Conservation (phyloP, 2,797 vertebrate genomes). For the Hippoglossus hippoglossus region DNA sequence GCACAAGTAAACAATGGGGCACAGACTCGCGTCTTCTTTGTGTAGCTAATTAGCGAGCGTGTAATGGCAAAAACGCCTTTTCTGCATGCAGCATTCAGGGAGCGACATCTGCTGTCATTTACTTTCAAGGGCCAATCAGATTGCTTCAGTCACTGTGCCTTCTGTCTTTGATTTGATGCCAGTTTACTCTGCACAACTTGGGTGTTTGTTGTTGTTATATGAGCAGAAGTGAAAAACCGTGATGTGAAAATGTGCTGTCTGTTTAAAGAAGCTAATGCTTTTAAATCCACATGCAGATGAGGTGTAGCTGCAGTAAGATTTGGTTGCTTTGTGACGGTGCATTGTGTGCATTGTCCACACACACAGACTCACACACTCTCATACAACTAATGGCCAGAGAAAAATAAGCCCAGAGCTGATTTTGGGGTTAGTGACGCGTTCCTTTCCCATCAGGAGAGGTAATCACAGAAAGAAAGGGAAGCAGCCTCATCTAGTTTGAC, state of each 20-base stretch:
- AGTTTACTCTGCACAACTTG: constrained; percentile 30
- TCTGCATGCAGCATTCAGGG: constrained; percentile 31
- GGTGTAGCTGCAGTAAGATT: constrained; percentile 23
- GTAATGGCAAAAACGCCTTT: constrained; percentile 43
- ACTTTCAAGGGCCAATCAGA: constrained; percentile 59
- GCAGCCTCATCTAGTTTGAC: constrained; percentile 47
- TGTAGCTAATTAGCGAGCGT: constrained; percentile 60
- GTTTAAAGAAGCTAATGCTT: constrained; percentile 44
- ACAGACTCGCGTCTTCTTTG: constrained; percentile 27
- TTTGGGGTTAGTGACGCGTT: constrained; percentile 57
- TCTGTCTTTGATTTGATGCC: constrained; percentile 59
- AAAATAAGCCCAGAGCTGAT: constrained; percentile 48
- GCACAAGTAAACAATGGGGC: constrained; percentile 47
- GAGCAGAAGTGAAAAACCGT: constrained; percentile 43
- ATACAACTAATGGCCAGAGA: constrained; percentile 18
- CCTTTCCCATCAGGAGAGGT: constrained; percentile 60
- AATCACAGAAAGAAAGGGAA: constrained; percentile 61
- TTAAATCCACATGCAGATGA: constrained; percentile 12
- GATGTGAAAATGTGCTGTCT: constrained; percentile 46
- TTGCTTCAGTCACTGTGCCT: constrained; percentile 43
- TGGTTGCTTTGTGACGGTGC: constrained; percentile 1
- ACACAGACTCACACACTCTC: background rate
- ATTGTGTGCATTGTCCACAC: background rate
- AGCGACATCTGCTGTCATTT: constrained; percentile 62
- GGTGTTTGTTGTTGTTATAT: constrained; percentile 23